phyloP scores from a whole-genome alignment of 2,113 vertebrate genomes.

The Myiozetetes cayanensis region DNA sequence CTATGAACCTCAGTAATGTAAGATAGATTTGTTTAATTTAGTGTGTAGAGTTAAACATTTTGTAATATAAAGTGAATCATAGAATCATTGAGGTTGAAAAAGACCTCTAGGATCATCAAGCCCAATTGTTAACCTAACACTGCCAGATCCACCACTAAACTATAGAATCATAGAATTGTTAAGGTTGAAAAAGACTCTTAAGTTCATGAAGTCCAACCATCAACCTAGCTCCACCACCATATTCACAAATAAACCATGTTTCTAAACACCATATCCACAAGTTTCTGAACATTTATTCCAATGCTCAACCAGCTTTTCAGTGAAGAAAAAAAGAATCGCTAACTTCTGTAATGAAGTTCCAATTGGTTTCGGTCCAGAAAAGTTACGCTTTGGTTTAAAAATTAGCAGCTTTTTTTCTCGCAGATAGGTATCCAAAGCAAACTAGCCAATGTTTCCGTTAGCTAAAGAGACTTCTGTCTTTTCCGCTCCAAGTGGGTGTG shows the following conservation, averaged over 20 bases:
- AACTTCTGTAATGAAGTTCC: accelerated
- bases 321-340: background rate
- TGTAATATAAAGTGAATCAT: background rate
- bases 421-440: background rate
- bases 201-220: background rate
- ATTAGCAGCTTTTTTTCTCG: background rate
- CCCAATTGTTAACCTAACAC: background rate
- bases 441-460: background rate
- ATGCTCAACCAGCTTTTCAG: background rate
- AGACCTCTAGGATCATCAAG: background rate
- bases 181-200: background rate
- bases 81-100: background rate
- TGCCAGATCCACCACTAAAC: background rate
- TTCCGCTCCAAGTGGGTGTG: background rate
- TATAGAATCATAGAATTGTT: background rate
- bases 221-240: accelerated
- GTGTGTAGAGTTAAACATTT: background rate
- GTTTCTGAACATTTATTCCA: background rate
- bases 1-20: background rate
- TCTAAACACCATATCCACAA: too few species aligned
- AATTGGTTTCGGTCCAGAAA: background rate
- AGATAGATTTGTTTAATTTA: background rate
- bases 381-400: background rate
- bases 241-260: background rate
- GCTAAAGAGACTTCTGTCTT: background rate